phyloP scores from a whole-genome alignment of 2,113 vertebrate genomes.

The Cavia aperea region DNA sequence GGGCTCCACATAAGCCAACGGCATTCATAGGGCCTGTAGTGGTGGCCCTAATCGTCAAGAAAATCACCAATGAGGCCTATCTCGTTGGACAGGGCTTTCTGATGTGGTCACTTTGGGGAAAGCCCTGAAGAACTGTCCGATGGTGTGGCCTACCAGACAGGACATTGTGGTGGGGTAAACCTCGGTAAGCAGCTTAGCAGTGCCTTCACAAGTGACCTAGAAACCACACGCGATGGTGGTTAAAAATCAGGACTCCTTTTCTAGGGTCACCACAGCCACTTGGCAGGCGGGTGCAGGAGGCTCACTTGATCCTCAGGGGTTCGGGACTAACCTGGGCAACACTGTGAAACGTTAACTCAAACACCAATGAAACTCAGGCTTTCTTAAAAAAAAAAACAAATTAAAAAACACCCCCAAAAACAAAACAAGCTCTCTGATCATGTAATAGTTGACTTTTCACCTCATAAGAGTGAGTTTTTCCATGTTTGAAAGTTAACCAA shows the following conservation, averaged over 20 bases:
- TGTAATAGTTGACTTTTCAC: not conserved
- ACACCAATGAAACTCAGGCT: not conserved
- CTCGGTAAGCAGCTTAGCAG: not conserved
- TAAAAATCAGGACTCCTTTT: not conserved
- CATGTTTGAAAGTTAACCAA: conserved; percentile 16
- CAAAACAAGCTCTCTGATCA: not conserved
- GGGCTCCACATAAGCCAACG: not conserved
- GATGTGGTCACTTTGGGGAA: not conserved
- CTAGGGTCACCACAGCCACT: not conserved
- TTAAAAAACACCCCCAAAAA: not conserved
- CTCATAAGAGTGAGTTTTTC: not conserved
- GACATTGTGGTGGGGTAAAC: not conserved
- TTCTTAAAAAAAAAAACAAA: not conserved
- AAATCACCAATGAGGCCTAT: not conserved
- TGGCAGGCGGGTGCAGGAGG: not conserved
- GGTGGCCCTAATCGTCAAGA: not conserved
- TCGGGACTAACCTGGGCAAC: not conserved
- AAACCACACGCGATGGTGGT: not conserved
- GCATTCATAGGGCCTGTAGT: rapidly evolving
- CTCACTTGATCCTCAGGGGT: not conserved
- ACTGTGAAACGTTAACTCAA: not conserved
- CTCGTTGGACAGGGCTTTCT: not conserved
- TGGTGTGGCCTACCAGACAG: not conserved
- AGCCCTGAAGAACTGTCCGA: not conserved
- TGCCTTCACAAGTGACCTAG: not conserved